These are phyloP conservation scores for Amphipyra berbera DNA, from an alignment of 2,888 invertebrate species.

Conservation along the genomic window DNA sequence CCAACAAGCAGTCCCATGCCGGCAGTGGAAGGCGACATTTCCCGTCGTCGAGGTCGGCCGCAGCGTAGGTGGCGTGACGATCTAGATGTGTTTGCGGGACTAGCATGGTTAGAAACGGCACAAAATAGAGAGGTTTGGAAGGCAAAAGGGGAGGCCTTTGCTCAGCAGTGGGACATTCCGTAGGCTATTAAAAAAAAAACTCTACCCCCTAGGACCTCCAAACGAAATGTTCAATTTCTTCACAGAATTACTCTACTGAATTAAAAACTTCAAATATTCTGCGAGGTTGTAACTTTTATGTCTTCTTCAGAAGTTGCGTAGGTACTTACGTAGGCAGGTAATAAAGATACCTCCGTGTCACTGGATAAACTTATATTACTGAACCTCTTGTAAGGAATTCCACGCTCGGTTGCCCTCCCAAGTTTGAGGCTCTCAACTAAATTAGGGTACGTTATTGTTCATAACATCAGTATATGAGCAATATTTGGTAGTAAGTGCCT, in stretches of 20 bases:
- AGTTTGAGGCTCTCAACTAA: constrained; percentile 44
- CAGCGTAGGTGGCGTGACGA: too few species aligned
- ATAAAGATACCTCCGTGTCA: constrained; percentile 53
- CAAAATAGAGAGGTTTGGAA: too few species aligned
- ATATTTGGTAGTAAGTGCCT: constrained; percentile 17
- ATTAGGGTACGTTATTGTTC: constrained; percentile 42
- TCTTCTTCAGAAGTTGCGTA: constrained; percentile 45
- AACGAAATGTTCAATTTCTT: constrained; percentile 16
- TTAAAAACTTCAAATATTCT: constrained; percentile 55
- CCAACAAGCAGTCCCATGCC: too few species aligned
- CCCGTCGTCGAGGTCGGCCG: too few species aligned
- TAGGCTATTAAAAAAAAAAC: too few species aligned
- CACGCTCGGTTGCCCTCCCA: constrained; percentile 23
- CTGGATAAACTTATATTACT: constrained; percentile 55
- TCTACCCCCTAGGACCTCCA: too few species aligned
- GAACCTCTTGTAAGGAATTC: constrained; percentile 48
- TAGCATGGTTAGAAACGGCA: too few species aligned
- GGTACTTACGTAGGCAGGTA: constrained; percentile 47
- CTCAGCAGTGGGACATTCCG: too few species aligned
- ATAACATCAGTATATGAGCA: constrained; percentile 28
- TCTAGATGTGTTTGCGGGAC: too few species aligned
- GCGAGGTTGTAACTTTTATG: constrained; percentile 52
- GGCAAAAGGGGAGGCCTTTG: too few species aligned
- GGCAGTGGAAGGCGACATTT: too few species aligned
- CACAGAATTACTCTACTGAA: constrained; percentile 29